Evolutionary conservation across 2,113 vertebrate genomes (phyloP), one percentile per base, ranked within the genome.

Genomic region (Ibidorhyncha struthersii): DNA sequence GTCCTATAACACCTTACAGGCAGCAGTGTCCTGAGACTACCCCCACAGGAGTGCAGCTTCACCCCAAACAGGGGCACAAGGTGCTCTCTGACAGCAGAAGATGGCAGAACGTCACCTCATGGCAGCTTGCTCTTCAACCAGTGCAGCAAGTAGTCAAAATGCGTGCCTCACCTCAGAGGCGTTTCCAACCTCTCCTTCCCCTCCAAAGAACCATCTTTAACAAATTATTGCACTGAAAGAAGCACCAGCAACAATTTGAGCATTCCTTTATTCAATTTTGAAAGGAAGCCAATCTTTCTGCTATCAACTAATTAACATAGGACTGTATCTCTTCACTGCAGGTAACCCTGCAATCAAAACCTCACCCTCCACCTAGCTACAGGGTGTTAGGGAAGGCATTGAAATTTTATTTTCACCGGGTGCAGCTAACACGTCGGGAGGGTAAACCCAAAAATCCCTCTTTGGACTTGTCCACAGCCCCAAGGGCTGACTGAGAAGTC

Each of bases 401-500:
- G 32, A 72, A n/a, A 66, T 80, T 70, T 78, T 71, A 50, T 74
- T 83, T 90, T 58, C n/a, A 34, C 36, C 32, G 81, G 17, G 27
- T 72, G 29, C 65, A 77, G 32, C 29, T 69, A 45, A 38, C 36
- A 27, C 7, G 1, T 4, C 3, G 1, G 32, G 32, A 82, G 32
- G 22, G 21, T 36, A 81, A 85, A 38, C 66, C 49, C 16, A 3
- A 78, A 95, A 82, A 38, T 65, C 82, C 32, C 22, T 41, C 66
- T 61, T 19, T 29, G 45, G 73, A 34, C 18, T 41, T 45, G 69
- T 73, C 62, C 0, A 0, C 1, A 3, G 66, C 30, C 29, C 13
- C 41, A 53, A 14, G 23, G 71, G 32, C 58, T 1, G 7, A 36
- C 50, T 0, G 0, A 74, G 74, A 61, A 72, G 59, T 23, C 49